Percentiles rank a stretch among this genome's conserved stretches.
These are phyloP conservation scores for Pachypanchax playfairii DNA, from an alignment of 2,113 vertebrate genomes.

Conservation along the genomic window DNA sequence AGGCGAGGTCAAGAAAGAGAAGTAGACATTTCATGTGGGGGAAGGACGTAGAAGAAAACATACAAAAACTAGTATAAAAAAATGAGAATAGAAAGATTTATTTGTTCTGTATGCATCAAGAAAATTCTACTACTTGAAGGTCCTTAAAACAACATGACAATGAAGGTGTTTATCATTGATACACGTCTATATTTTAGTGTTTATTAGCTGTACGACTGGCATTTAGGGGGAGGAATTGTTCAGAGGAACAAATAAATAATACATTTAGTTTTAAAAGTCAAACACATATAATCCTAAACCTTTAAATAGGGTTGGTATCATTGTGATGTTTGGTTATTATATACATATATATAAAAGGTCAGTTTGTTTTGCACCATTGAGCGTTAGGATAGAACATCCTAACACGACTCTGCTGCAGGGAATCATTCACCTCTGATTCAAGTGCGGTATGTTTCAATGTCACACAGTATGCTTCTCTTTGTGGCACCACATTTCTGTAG, in stretches of 20 bases:
- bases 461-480: slow-evolving; percentile 1
- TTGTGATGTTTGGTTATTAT: slow-evolving; percentile 1
- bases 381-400: slow-evolving; percentile 2
- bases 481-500: slow-evolving; percentile 4
- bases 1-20: slow-evolving; percentile 61
- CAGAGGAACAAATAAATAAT: slow-evolving; percentile 3
- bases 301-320: background rate
- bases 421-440: slow-evolving; percentile 9
- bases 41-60: slow-evolving; percentile 16
- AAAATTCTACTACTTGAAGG: slow-evolving; percentile 23
- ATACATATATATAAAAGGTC: background rate
- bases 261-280: slow-evolving; percentile 25
- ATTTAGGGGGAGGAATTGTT: slow-evolving; percentile 10
- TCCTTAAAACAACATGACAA: background rate
- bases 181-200: slow-evolving; percentile 33
- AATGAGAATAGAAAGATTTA: no score
- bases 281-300: background rate
- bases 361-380: slow-evolving; percentile 8
- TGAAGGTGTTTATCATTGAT: slow-evolving; percentile 28
- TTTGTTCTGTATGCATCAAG: slow-evolving; percentile 4
- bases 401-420: slow-evolving; percentile 23
- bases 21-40: slow-evolving; percentile 32
- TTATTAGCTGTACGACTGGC: slow-evolving; percentile 9
- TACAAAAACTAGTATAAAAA: no score
- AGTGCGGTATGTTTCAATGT: slow-evolving; percentile 20